A percentile compares a stretch with the other conserved stretches of the same genome.
Evolutionary conservation across 2,888 invertebrate species (phyloP).

Genomic region (Acrobasis repandana): DNA sequence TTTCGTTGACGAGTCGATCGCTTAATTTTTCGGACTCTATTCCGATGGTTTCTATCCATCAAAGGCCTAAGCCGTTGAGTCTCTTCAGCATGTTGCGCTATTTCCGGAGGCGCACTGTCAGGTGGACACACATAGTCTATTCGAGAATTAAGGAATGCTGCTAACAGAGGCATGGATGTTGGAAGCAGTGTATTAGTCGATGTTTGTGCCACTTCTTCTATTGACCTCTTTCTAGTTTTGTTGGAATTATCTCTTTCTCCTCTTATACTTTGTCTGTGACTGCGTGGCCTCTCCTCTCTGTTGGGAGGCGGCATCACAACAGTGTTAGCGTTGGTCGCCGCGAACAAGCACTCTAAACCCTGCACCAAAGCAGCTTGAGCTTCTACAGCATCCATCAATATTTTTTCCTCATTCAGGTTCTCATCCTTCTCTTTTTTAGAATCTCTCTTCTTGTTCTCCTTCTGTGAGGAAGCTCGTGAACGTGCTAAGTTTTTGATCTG

Average conservation of each 20-base stretch:
- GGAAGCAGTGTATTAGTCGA: constrained; percentile 86
- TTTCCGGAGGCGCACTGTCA: constrained; percentile 56
- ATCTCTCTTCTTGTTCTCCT: constrained; percentile 80
- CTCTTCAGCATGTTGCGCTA: constrained; percentile 57
- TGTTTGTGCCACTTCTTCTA: constrained; percentile 84
- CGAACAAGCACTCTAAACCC: constrained; percentile 79
- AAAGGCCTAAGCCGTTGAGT: constrained; percentile 66
- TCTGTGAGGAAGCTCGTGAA: constrained; percentile 82
- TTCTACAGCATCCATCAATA: constrained; percentile 74
- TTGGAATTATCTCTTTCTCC: constrained; percentile 70
- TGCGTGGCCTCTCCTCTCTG: constrained; percentile 65
- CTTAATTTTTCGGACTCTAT: constrained; percentile 80
- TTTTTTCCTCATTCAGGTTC: constrained; percentile 69
- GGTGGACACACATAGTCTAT: constrained; percentile 79
- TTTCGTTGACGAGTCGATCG: constrained; percentile 79
- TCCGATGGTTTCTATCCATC: constrained; percentile 77
- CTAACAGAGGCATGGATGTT: constrained; percentile 84
- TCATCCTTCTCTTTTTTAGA: constrained; percentile 73
- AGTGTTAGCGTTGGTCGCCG: constrained; percentile 75
- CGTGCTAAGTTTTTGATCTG: constrained; percentile 83
- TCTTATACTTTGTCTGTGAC: constrained; percentile 68
- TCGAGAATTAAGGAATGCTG: constrained; percentile 85
- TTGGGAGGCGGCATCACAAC: constrained; percentile 74
- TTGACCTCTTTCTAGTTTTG: constrained; percentile 78
- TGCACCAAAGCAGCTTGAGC: constrained; percentile 83